A percentile compares a stretch with the other conserved stretches of the same genome.
Evolutionary conservation across 2,888 invertebrate species (phyloP).

Genomic region (Pammene aurita): DNA sequence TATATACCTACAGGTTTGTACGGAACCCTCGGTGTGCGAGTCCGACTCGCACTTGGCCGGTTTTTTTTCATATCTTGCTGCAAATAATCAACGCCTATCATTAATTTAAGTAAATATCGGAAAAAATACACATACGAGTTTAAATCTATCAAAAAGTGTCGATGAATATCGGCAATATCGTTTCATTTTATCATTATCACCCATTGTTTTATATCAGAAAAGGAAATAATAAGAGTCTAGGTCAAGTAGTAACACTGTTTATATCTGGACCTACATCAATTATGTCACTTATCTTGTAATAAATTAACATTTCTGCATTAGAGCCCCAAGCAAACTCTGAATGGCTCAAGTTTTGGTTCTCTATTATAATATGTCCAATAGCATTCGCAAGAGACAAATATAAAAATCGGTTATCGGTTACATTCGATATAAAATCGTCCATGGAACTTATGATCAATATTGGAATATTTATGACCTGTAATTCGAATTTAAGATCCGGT

Average conservation of each 20-base stretch:
- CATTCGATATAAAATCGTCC: constrained; percentile 62
- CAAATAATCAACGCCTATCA: too few relatives aligned
- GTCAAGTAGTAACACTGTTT: background rate
- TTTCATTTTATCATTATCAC: too few relatives aligned
- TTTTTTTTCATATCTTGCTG: too few relatives aligned
- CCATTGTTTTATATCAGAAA: too few relatives aligned
- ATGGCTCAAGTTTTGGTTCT: constrained; percentile 58
- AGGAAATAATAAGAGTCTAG: too few relatives aligned
- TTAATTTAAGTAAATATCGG: too few relatives aligned
- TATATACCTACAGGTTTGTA: too few relatives aligned
- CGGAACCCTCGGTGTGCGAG: too few relatives aligned
- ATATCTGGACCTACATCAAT: constrained; percentile 6
- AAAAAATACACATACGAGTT: too few relatives aligned
- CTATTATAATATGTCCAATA: constrained; percentile 63
- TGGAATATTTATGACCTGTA: constrained; percentile 57
- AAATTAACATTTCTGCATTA: constrained; percentile 55
- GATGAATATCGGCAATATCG: too few relatives aligned
- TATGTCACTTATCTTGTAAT: constrained; percentile 12
- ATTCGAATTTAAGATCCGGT: constrained; percentile 50
- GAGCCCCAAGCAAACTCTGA: constrained; percentile 67
- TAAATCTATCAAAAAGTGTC: too few relatives aligned
- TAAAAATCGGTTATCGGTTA: constrained; percentile 58
- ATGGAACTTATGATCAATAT: constrained; percentile 63
- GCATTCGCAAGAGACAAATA: constrained; percentile 61
- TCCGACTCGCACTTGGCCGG: too few relatives aligned